Conservation (phyloP, 2,888 invertebrate genomes). For the Ophonus ardosiacus region DNA sequence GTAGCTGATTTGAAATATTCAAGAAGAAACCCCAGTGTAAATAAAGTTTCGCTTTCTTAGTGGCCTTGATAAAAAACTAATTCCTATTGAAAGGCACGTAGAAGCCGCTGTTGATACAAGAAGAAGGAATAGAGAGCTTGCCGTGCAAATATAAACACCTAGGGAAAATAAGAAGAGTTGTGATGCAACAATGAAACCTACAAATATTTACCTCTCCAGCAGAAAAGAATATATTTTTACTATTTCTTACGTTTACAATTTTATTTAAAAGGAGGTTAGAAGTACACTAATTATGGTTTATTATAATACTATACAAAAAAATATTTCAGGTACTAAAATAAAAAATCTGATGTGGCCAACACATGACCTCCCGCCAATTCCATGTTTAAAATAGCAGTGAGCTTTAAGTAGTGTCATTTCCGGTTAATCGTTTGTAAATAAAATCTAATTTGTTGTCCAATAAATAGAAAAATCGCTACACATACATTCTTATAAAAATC, state of each 20-base stretch:
- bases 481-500: too few species aligned
- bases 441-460: too few species aligned
- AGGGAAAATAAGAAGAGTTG: neutral
- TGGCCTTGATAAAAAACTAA: slow-evolving; percentile 4
- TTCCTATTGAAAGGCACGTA: slow-evolving; percentile 9
- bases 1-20: neutral
- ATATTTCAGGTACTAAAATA: too few species aligned
- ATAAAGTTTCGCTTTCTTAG: neutral
- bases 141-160: neutral
- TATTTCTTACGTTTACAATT: neutral
- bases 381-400: too few species aligned
- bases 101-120: slow-evolving; percentile 10
- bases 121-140: neutral
- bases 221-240: neutral
- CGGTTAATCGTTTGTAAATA: too few species aligned
- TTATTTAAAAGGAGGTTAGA: too few species aligned
- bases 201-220: neutral
- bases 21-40: neutral
- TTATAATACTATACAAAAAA: too few species aligned
- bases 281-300: too few species aligned
- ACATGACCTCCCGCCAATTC: too few species aligned
- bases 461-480: too few species aligned
- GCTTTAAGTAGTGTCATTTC: too few species aligned
- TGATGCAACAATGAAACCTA: neutral
- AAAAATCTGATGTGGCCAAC: too few species aligned